Percentiles rank a stretch among this genome's conserved stretches.
phyloP scores from a whole-genome alignment of 2,888 invertebrate species.

The Petrolisthes cinctipes region DNA sequence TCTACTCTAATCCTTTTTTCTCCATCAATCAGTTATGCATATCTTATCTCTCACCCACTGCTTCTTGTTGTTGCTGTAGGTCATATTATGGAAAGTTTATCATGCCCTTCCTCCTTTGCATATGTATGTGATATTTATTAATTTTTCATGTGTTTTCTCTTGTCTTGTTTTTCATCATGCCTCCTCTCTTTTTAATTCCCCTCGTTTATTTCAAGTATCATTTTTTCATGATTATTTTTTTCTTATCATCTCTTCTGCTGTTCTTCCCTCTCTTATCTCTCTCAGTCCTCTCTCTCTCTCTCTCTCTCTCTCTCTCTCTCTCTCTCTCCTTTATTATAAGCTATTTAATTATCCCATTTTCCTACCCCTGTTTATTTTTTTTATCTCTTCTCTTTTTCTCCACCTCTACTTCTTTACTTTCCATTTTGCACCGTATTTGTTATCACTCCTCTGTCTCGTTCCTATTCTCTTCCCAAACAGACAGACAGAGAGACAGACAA shows the following conservation, averaged over 20 bases:
- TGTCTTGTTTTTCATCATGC: neutral
- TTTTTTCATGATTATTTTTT: neutral
- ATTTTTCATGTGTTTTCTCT: neutral
- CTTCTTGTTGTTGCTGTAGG: constrained; percentile 14
- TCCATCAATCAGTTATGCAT: constrained; percentile 3
- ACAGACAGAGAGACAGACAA: neutral
- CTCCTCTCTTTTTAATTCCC: neutral
- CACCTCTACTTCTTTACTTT: neutral
- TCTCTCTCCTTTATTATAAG: neutral
- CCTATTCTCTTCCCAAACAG: neutral
- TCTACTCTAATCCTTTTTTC: neutral
- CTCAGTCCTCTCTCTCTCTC: neutral
- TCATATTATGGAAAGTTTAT: neutral
- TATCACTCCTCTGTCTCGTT: constrained; percentile 8
- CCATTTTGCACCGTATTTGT: too few species aligned
- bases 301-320: neutral
- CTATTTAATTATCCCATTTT: neutral
- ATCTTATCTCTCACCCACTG: constrained; percentile 25
- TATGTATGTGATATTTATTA: neutral
- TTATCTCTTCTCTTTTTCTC: neutral
- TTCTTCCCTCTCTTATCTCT: neutral
- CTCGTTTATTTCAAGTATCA: neutral
- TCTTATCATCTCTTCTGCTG: neutral
- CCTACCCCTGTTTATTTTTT: neutral
- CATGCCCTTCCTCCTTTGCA: neutral